Evolutionary conservation across 1,140 invertebrate genomes (phyloP), one percentile per base, ranked within the genome.

Genomic region (Drosophila grimshawi): DNA sequence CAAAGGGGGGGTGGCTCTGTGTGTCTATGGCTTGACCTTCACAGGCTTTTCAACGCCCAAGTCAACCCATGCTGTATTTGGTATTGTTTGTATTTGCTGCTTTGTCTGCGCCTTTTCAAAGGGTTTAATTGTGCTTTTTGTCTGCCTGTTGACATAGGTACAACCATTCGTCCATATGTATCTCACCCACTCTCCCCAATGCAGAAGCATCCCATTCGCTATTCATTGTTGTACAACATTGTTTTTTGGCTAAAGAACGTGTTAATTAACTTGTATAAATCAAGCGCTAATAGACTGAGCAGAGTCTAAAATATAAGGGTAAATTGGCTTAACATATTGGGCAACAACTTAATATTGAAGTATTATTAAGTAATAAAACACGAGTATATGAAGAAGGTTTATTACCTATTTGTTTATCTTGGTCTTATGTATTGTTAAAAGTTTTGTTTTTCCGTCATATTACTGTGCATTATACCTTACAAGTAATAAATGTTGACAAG

Each of bases 221-320:
- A 73, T 56, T 61, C 62, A 62, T 35, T 67, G 41, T 76, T 39
- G 51, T 63, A n/a, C 41, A 60, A 60, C 52, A 43, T 71, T 73
- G 67, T 59, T 62, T 63, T 83, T 64, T 80, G 66, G 59, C 59
- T 63, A 59, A 78, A 49, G 65, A 86, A 88, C 75, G 83, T 86
- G 83, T 86, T 86, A 86, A 86, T 86, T 86, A 88, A 86, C 82
- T 83, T 86, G 82, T 88, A 83, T 86, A 86, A 86, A 88, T 86
- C 82, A 88, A 67, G 48, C 11, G 80, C 46, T 71, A 66, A 74
- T 82, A 62, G 51, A 86, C 67, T 82, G 67, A 53, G 67, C 19
- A 69, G 19, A 45, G 48, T 27, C 43, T 29, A 55, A 55, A 53
- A 51, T 49, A 53, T 53, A 30, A 46, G 56, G 11, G n/a, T 11